phyloP scores from a whole-genome alignment of 2,888 invertebrate genomes.

The Parelbella ahira region DNA sequence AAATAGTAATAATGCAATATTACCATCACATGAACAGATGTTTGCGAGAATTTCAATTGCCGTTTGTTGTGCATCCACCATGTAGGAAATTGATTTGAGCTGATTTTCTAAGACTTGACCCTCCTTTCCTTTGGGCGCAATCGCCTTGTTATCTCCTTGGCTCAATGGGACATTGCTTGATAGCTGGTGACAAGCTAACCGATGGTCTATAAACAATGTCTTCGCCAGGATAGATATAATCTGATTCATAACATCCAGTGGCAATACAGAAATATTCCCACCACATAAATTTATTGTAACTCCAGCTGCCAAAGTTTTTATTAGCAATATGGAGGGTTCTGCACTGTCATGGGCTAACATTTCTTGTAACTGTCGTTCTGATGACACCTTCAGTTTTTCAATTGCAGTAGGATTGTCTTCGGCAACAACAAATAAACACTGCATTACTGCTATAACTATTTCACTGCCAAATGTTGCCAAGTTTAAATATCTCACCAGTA shows the following conservation, averaged over 20 bases:
- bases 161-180: constrained; percentile 69
- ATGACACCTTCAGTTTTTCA: constrained; percentile 71
- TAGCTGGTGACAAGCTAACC: constrained; percentile 67
- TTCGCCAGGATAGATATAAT: constrained; percentile 74
- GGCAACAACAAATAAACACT: constrained; percentile 85
- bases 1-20: too few relatives aligned
- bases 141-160: constrained; percentile 47
- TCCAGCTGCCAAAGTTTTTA: constrained; percentile 81
- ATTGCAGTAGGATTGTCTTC: constrained; percentile 84
- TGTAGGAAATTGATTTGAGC: constrained; percentile 69
- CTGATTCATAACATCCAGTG: constrained; percentile 67
- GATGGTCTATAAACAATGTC: constrained; percentile 78
- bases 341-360: constrained; percentile 61
- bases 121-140: constrained; percentile 54
- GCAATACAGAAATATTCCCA: constrained; percentile 57
- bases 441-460: constrained; percentile 79
- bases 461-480: constrained; percentile 78
- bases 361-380: constrained; percentile 61
- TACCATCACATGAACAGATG: constrained; percentile 84
- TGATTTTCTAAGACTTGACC: constrained; percentile 67
- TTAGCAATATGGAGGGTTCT: constrained; percentile 61
- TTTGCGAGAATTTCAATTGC: constrained; percentile 87
- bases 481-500: constrained; percentile 82
- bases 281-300: constrained; percentile 77
- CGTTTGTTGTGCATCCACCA: constrained; percentile 84